These are phyloP conservation scores for Corythornis madagascariensis DNA, from an alignment of 2,113 vertebrate genomes.

Conservation along the genomic window DNA sequence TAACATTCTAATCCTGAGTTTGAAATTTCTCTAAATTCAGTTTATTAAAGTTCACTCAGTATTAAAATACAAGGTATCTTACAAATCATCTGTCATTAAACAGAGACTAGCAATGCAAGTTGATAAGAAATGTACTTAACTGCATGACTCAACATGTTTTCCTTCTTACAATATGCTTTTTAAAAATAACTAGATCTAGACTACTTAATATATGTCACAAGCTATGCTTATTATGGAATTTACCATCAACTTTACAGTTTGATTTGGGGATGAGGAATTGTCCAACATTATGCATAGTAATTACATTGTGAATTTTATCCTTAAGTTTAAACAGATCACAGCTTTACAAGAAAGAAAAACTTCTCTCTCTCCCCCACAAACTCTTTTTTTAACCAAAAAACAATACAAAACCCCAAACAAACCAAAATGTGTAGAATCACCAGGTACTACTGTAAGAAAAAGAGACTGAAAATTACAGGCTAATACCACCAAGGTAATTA, in stretches of 20 bases:
- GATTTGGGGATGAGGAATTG: neutral
- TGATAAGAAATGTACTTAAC: neutral
- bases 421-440: neutral
- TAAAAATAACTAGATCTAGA: neutral
- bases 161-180: neutral
- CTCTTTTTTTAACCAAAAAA: neutral
- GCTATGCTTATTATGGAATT: neutral
- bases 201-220: neutral
- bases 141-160: neutral
- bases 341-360: neutral
- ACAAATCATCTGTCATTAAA: neutral
- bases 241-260: neutral
- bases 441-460: neutral
- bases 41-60: neutral
- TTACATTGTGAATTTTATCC: neutral
- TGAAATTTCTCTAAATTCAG: neutral
- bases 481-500: neutral
- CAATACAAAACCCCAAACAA: neutral
- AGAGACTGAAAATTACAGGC: neutral
- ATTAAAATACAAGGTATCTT: neutral
- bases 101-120: neutral
- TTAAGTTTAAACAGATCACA: neutral
- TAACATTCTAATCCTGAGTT: neutral
- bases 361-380: neutral
- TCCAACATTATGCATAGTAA: neutral